phyloP scores from a whole-genome alignment of 2,797 vertebrate species.

The Phoxinus dragarum region DNA sequence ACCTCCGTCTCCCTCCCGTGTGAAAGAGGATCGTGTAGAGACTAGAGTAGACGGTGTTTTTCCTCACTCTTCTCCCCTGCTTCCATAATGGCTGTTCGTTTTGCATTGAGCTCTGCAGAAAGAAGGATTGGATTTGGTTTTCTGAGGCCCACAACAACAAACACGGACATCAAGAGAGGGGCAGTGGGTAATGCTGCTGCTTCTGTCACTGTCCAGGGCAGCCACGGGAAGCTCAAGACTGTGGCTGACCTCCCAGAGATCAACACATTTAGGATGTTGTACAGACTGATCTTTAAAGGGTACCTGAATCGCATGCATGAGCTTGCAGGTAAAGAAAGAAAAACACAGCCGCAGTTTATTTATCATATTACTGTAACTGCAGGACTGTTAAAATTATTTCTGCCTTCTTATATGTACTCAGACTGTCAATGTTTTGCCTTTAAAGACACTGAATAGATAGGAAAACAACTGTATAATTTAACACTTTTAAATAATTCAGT shows the following conservation, averaged over 20 bases:
- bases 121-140: conserved; percentile 30
- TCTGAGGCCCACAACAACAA: background rate
- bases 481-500: background rate
- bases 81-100: conserved; percentile 66
- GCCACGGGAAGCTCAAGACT: conserved; percentile 63
- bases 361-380: background rate
- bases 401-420: background rate
- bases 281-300: conserved; percentile 73
- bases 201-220: conserved; percentile 14
- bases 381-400: background rate
- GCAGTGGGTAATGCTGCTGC: conserved; percentile 45
- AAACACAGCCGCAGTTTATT: background rate
- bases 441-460: background rate
- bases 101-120: conserved; percentile 36
- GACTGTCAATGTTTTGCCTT: background rate
- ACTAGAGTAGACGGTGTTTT: background rate
- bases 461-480: background rate
- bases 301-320: conserved; percentile 73
- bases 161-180: conserved; percentile 27
- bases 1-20: conserved; percentile 53
- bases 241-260: conserved; percentile 71
- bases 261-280: conserved; percentile 65
- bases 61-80: conserved; percentile 35
- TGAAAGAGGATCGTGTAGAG: conserved; percentile 51
- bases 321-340: conserved; percentile 74